Base-by-base conservation (phyloP, 1,140 invertebrate genomes). In the Andricus grossulariae region DNA sequence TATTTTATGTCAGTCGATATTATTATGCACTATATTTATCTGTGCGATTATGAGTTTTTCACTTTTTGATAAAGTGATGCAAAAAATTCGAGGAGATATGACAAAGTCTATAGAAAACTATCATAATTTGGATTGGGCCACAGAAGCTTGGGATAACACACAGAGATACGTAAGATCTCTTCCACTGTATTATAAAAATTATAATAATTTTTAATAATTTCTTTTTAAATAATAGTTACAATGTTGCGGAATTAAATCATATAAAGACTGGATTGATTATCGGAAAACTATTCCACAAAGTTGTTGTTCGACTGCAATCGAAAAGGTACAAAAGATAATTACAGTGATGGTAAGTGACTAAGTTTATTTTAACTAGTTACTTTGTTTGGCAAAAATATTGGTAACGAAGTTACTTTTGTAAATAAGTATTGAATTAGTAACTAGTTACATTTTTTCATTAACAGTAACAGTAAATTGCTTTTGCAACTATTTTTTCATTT, bases 141-240 rank as follows among this genome's bases (percentile, higher is more conserved):
- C 73, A 18, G 79, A 85, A 70, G 80, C 83, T 49, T 88, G 85
- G 85, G 86, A 88, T 45, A 88, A 86, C 66, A 87, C 86, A 72
- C 86, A 88, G 10, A 80, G 74, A 86, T 86, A 87, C 50, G 86
- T 87, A 83, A 79, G 72, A 54, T 50, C 6, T 51, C 49, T 45
- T 32, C 11, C 1, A 25, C 32, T 39, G 16, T n/a, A 51, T 70
- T 52, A 50, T 25, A 21, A 52, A 3, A 75, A 12, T 45, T 1
- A 45, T 45, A 45, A 55, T 54, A 18, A 3, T 19, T 54, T 54
- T 32, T 49, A 52, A n/a, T 15, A 45, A 55, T 18, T 45, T 15
- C 3, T 15, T 66, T 45, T 7, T 3, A 60, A 66, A 49, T 75
- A 55, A 45, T 15, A 88, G 85, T 60, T 88, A 21, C 76, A 84